Percentiles rank a stretch among this genome's conserved stretches.
Conservation (phyloP, 1,140 invertebrate genomes). For the Oryzaephilus surinamensis region DNA sequence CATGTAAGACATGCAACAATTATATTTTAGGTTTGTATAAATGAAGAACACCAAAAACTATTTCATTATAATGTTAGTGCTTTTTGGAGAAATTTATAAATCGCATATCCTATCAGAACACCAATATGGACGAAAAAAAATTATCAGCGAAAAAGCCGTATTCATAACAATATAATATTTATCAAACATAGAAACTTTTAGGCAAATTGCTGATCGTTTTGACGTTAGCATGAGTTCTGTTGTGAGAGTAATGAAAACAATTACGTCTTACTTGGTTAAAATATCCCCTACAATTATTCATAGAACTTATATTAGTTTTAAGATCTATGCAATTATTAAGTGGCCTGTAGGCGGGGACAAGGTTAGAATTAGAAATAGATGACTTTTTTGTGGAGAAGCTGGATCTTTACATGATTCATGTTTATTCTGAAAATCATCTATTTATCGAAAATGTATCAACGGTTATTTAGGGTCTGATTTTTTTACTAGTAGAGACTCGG, state of each 20-base stretch:
- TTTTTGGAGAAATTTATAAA: too few species aligned
- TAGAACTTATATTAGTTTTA: too few species aligned
- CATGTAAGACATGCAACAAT: too few species aligned
- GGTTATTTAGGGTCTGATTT: constrained; percentile 8
- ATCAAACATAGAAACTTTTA: constrained; percentile 12
- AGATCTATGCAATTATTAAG: too few species aligned
- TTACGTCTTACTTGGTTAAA: constrained; percentile 1
- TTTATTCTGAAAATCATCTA: constrained; percentile 7
- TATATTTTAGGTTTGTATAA: too few species aligned
- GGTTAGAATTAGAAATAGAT: not conserved
- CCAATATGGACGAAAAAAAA: constrained; percentile 3
- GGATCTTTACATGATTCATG: constrained; percentile 8
- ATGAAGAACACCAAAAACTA: too few species aligned
- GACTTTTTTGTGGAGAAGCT: not conserved
- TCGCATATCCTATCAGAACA: too few species aligned
- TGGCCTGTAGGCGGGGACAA: constrained; percentile 5
- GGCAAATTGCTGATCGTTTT: constrained; percentile 11
- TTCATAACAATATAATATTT: constrained; percentile 12
- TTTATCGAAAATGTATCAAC: constrained; percentile 6
- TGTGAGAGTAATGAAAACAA: constrained; percentile 1
- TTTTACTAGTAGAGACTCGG: constrained; percentile 10
- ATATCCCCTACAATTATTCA: not conserved
- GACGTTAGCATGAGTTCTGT: constrained; percentile 6
- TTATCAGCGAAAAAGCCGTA: constrained; percentile 8
- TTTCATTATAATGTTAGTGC: too few species aligned